phyloP scores from a whole-genome alignment of 2,113 vertebrate genomes.

The Columbina picui region DNA sequence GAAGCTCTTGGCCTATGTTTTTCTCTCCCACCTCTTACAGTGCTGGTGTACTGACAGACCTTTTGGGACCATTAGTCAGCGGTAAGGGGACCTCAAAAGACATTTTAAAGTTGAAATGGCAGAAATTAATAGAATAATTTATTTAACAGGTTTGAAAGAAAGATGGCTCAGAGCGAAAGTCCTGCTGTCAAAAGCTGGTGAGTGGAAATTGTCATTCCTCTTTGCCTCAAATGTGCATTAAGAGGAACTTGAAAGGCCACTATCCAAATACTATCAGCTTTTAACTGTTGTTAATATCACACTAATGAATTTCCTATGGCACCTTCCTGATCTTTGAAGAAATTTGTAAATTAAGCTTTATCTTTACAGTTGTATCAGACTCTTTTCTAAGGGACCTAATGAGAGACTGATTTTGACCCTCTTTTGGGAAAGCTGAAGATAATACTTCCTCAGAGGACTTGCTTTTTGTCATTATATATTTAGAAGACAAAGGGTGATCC shows the following conservation, averaged over 20 bases:
- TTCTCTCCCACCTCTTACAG: neutral
- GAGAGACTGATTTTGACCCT: neutral
- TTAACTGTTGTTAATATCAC: neutral
- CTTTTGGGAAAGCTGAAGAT: slow-evolving; percentile 11
- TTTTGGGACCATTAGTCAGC: neutral
- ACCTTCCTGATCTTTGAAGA: neutral
- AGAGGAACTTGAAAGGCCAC: neutral
- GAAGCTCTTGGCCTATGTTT: neutral
- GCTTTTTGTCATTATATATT: slow-evolving; percentile 59
- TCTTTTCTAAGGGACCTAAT: neutral
- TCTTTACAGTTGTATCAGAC: neutral
- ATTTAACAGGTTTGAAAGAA: neutral
- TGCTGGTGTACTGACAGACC: neutral
- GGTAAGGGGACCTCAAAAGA: neutral
- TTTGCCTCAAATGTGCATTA: neutral
- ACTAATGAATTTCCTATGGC: accelerated
- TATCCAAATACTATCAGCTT: neutral
- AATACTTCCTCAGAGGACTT: slow-evolving; percentile 28
- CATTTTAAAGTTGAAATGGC: neutral
- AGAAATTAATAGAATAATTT: neutral
- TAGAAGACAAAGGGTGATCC: slow-evolving; percentile 43
- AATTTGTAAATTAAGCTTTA: neutral
- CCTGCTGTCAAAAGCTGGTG: neutral
- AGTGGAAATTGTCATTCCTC: neutral
- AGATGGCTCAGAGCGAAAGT: neutral